These are phyloP conservation scores for Enteromius treurensis DNA, from an alignment of 2,797 vertebrate species.

Conservation along the genomic window DNA sequence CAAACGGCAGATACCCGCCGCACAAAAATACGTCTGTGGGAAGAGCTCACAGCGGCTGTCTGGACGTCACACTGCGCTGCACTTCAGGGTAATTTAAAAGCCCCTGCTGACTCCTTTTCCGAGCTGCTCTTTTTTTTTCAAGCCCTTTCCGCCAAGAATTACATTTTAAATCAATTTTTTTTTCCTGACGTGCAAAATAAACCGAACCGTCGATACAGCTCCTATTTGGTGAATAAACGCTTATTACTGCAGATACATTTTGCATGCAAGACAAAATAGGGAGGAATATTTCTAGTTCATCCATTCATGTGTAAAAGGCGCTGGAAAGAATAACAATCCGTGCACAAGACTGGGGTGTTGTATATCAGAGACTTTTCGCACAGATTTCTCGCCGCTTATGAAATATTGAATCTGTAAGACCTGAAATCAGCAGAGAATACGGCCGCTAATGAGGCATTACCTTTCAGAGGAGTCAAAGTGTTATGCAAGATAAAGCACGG, in stretches of 20 bases:
- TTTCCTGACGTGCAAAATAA: constrained; percentile 52
- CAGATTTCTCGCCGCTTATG: constrained; percentile 66
- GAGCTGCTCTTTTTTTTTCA: constrained; percentile 62
- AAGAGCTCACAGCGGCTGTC: constrained; percentile 80
- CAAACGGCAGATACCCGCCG: constrained; percentile 72
- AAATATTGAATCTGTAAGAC: constrained; percentile 71
- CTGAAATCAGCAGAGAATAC: constrained; percentile 74
- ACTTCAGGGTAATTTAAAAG: constrained; percentile 82
- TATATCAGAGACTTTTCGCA: constrained; percentile 67
- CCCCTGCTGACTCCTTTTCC: constrained; percentile 76
- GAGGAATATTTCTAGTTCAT: constrained; percentile 76
- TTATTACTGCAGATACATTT: constrained; percentile 68
- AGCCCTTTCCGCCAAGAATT: constrained; percentile 72
- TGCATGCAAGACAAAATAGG: constrained; percentile 57
- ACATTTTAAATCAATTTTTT: constrained; percentile 59
- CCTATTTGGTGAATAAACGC: constrained; percentile 65
- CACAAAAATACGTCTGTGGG: constrained; percentile 84
- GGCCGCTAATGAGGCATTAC: constrained; percentile 71
- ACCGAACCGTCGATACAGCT: constrained; percentile 43
- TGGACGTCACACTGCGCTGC: constrained; percentile 85
- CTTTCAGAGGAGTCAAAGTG: constrained; percentile 65
- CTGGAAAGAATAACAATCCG: constrained; percentile 78
- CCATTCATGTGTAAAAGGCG: constrained; percentile 76
- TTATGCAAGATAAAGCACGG: constrained; percentile 70
- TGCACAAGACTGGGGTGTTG: constrained; percentile 64